Base-by-base conservation (phyloP, 2,797 vertebrate genomes). In the Sciurus vulgaris region DNA sequence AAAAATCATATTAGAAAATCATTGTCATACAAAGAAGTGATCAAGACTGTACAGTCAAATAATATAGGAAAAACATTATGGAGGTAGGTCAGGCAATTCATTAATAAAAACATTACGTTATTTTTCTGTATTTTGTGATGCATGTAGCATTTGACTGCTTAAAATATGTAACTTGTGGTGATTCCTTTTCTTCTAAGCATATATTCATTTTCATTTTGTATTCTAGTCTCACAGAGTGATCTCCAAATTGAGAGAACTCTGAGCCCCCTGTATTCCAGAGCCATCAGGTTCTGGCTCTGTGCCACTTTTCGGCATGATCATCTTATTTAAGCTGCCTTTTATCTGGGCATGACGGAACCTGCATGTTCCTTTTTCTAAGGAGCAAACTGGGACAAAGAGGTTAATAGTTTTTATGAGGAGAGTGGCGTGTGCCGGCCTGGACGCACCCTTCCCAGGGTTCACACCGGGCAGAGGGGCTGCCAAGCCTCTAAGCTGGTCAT, bases 1-100 rank as follows among this genome's bases (percentile, higher is more conserved):
- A 92, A 96, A 97, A 96, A 74, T 89, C n/a, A 67, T 92, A 82
- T 90, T 89, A 78, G 20, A 78, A 96, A 95, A 82, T 85, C 73
- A 69, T 77, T 85, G 63, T 90, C 78, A 65, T 44, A 65, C 44
- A n/a, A 81, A 67, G 61, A 69, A 47, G 4, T 77, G 70, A 78
- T 92, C 77, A 96, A 91, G 26, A 81, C 5, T 61, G 1, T 56
- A 49, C 13, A 91, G 33, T 15, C 85, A 86, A 67, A 77, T 51
- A 89, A 74, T 49, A 56, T 9, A 47, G 69, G 33, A n/a, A 84
- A 93, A 91, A 84, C 76, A 74, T 78, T 73, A 79, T 38, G 72
- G 72, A 91, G 15, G 4, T 51, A 54, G 26, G 7, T 3, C 28
- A 77, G 70, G 44, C 84, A 93, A 79, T 70, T 92, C 81, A 92